phyloP scores from a whole-genome alignment of 2,888 invertebrate species.

The Drosophila peninsularis region DNA sequence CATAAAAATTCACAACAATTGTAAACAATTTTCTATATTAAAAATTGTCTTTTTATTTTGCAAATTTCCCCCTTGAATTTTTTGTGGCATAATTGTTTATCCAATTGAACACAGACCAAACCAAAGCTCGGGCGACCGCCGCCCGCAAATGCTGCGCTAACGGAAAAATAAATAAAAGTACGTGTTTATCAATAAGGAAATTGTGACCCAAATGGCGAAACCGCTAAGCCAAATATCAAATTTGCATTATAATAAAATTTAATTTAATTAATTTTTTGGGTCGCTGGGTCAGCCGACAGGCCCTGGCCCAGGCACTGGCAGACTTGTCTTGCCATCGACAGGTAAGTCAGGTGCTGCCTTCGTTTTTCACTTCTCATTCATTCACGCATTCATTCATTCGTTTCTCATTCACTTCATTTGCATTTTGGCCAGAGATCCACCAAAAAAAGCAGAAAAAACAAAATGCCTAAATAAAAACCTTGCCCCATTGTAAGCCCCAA shows the following conservation, averaged over 20 bases:
- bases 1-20: background rate
- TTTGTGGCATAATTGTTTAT: background rate
- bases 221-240: constrained; percentile 41
- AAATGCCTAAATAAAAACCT: constrained; percentile 54
- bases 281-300: constrained; percentile 62
- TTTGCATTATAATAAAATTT: constrained; percentile 51
- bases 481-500: constrained; percentile 51
- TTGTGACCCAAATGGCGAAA: constrained; percentile 2
- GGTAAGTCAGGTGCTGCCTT: constrained; percentile 59
- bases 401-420: constrained; percentile 65
- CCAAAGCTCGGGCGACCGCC: background rate
- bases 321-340: constrained; percentile 4
- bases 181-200: constrained; percentile 10
- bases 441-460: constrained; percentile 18
- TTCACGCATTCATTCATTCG: constrained; percentile 40
- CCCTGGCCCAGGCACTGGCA: no score
- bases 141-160: background rate
- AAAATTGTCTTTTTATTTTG: no score
- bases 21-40: background rate
- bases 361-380: constrained; percentile 58
- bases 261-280: constrained; percentile 77
- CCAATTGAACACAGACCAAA: background rate
- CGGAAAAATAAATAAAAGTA: background rate
- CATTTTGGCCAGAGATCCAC: constrained; percentile 53
- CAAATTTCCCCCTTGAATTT: background rate